Percentiles rank a stretch among this genome's conserved stretches.
Evolutionary conservation across 2,797 vertebrate genomes (phyloP).

Genomic region (Sebastes minor): DNA sequence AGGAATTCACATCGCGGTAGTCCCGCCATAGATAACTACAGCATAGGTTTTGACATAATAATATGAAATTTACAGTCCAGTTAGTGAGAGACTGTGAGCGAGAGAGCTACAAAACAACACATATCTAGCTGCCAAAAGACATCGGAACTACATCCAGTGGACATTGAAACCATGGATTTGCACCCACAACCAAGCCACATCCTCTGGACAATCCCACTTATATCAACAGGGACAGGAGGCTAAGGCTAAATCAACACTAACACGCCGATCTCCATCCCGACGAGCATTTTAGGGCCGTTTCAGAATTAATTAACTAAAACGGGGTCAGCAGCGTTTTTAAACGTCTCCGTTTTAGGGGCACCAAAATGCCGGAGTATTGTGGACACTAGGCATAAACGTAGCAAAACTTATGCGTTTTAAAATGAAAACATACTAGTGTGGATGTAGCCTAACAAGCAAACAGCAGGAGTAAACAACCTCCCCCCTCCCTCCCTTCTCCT

Average conservation of each 20-base stretch:
- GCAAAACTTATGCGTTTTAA: no score
- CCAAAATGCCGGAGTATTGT: no score
- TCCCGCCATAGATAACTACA: background rate
- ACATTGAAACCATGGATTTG: background rate
- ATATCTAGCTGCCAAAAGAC: background rate
- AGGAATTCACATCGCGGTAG: background rate
- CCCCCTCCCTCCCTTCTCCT: background rate
- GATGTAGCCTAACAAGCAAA: constrained; percentile 9
- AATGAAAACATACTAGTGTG: no score
- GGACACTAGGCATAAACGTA: no score
- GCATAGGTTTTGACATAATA: background rate
- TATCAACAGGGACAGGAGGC: constrained; percentile 13
- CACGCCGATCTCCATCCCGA: no score
- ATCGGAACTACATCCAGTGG: background rate
- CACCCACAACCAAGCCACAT: constrained; percentile 6
- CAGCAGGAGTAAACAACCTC: background rate
- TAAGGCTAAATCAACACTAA: no score
- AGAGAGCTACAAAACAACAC: background rate
- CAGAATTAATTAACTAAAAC: no score
- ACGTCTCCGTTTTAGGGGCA: no score
- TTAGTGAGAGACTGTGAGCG: background rate
- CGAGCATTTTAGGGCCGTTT: no score
- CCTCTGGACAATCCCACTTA: constrained; percentile 21
- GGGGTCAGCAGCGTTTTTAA: no score
- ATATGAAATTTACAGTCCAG: background rate